Base-by-base conservation (phyloP, 2,888 invertebrate genomes). In the Hymenopus coronatus region DNA sequence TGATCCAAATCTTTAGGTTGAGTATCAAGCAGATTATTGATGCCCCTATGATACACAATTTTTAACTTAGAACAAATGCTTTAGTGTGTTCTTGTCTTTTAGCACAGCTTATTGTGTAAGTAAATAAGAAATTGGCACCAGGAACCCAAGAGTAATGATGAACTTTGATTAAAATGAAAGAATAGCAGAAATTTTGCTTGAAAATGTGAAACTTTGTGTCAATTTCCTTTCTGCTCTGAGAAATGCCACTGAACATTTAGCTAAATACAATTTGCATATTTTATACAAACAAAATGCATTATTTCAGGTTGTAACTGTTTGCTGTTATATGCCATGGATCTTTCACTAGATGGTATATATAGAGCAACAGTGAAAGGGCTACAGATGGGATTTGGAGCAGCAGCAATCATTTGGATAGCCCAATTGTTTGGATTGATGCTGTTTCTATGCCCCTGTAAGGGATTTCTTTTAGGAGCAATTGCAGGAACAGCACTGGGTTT, bases 261-360 rank as follows among this genome's bases (percentile, higher is more conserved):
- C 40, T 40, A 6, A 40, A 40, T 12, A 3, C 33, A 40, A 2
- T 40, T 70, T 70, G 54, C 2, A 70, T 70, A 20, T 20, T 70
- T 20, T 70, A 20, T 70, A 70, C 0, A 3, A 12, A 40, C 6
- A 25, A 70, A 20, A 70, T 70, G 20, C 25, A 40, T 14, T 70
- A 6, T 70, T 20, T 70, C 25, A 70, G 20, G 54, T 40, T 40
- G 12, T 70, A 1, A 2, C 27, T 28, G 0, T 83, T 4, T 82
- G 14, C 14, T 12, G 15, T 28, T 2, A 83, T 14, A 4, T 2
- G 33, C 9, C 15, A 87, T 87, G 82, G 87, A 87, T 12, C 15
- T 87, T n/a, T 87, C 87, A 30, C 33, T 87, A 82, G 87, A 87
- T 87, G 87, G 82, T 70, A 27, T 87, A 15, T 87, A 87, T 40